Evolutionary conservation across 2,888 invertebrate species (phyloP), one percentile per base, ranked within the genome.

Genomic region (Bombyx huttoni): DNA sequence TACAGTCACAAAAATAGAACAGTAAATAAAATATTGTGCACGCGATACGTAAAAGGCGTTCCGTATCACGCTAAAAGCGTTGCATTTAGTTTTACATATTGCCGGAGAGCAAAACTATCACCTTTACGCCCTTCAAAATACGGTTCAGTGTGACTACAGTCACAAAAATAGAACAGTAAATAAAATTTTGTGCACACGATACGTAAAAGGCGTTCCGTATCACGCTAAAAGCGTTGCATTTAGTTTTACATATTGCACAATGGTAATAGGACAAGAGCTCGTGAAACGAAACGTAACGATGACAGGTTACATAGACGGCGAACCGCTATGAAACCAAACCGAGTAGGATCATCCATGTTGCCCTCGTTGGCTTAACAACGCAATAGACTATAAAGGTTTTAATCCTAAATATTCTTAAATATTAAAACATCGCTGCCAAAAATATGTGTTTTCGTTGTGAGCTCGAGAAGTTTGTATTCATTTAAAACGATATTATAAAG

Each of bases 191-290:
- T 13, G 40, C 13, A 35, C 34, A 63, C 62, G 62, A 62, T 64
- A 75, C 77, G 68, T 74, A 80, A 75, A 78, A 77, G 78, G 81
- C 76, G 74, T 72, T 75, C 75, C 73, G 72, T 73, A 80, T 80
- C 79, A 81, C 78, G 75, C 78, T 70, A 68, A 60, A 69, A 73
- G 69, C 69, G 68, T 69, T 70, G 70, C 68, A 68, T 73, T 74
- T 70, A 63, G 67, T 70, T 67, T 63, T 59, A 58, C 61, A 68
- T 73, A 70, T 67, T 64, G 67, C 65, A 81, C 81, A 79, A 81
- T 80, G 77, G 76, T 81, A 80, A 81, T 79, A 77, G 73, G 78
- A 77, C 79, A 80, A 75, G 74, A 61, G 57, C 57, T 67, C 68
- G 73, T 70, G 67, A 68, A 78, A 75, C 57, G 70, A 68, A 76